phyloP scores from a whole-genome alignment of 1,140 invertebrate species.

The Drosophila orena region DNA sequence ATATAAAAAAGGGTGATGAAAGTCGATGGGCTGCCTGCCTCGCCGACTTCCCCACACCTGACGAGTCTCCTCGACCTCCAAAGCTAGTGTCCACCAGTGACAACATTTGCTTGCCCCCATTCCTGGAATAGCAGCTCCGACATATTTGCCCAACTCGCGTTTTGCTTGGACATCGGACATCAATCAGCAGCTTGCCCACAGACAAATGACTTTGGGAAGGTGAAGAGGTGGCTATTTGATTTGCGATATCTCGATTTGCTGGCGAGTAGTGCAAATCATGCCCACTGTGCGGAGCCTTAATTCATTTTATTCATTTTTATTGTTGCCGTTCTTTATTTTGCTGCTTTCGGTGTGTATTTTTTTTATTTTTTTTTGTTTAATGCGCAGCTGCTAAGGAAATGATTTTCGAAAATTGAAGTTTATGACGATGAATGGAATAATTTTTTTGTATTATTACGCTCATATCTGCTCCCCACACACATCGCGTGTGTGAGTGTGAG shows the following conservation, averaged over 20 bases:
- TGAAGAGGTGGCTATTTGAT: constrained; percentile 14
- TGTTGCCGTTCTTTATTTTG: constrained; percentile 50
- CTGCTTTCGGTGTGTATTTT: constrained; percentile 40
- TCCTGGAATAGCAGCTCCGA: constrained; percentile 15
- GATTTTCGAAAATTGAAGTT: constrained; percentile 84
- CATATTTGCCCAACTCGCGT: constrained; percentile 39
- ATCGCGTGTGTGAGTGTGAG: constrained; percentile 2
- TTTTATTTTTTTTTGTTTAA: constrained; percentile 65
- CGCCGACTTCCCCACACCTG: neutral
- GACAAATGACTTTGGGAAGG: constrained; percentile 29
- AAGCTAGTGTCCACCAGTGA: constrained; percentile 6
- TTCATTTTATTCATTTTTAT: constrained; percentile 70
- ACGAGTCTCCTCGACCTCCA: neutral
- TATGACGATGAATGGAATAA: constrained; percentile 84
- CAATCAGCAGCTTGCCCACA: constrained; percentile 38
- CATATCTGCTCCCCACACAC: constrained; percentile 28
- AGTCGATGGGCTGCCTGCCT: neutral
- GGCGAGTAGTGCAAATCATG: constrained; percentile 53
- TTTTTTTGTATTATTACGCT: constrained; percentile 55
- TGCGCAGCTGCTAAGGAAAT: constrained; percentile 83
- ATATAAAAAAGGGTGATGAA: neutral
- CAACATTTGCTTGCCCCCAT: constrained; percentile 41
- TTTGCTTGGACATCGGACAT: constrained; percentile 39
- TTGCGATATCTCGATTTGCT: constrained; percentile 54
- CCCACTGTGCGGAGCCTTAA: constrained; percentile 72